Evolutionary conservation across 2,888 invertebrate species (phyloP).

Genomic region (Troides oblongomaculatus): DNA sequence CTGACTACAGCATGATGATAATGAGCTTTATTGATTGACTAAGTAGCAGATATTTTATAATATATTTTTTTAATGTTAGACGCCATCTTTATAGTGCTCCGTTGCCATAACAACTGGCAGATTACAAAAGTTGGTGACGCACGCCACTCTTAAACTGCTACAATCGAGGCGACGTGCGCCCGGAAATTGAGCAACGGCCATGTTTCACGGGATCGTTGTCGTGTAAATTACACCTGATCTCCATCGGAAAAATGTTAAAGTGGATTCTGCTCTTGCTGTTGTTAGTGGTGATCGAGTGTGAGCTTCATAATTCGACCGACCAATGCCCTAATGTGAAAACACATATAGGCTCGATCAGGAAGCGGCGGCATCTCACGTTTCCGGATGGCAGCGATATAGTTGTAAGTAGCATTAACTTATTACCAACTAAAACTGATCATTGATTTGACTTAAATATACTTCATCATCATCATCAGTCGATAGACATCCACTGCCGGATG

Average conservation of each 20-base stretch:
- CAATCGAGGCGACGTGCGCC: slow-evolving; percentile 4
- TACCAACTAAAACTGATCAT: no score
- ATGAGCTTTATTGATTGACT: no score
- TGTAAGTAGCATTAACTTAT: slow-evolving; percentile 48
- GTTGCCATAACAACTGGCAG: slow-evolving; percentile 3
- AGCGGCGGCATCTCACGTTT: slow-evolving; percentile 61
- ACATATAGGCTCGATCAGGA: slow-evolving; percentile 49
- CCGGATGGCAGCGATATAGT: slow-evolving; percentile 57
- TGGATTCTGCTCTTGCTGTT: slow-evolving; percentile 24
- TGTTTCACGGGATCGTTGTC: slow-evolving; percentile 29
- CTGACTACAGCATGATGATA: no score
- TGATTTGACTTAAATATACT: no score
- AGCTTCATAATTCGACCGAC: slow-evolving; percentile 33
- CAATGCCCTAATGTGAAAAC: slow-evolving; percentile 63
- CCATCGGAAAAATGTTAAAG: slow-evolving; percentile 9
- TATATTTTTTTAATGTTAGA: not conserved
- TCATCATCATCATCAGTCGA: no score
- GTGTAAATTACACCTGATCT: slow-evolving; percentile 8
- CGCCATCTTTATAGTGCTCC: not conserved
- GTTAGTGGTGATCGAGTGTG: slow-evolving; percentile 39
- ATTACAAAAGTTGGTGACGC: slow-evolving; percentile 7
- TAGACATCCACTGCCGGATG: no score
- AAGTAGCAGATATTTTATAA: no score
- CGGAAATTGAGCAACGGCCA: slow-evolving; percentile 20
- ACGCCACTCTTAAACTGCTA: not conserved